Base-by-base conservation (phyloP, 35 echinoderm and acorn worm genomes). In the Heliocidaris erythrogramma region DNA sequence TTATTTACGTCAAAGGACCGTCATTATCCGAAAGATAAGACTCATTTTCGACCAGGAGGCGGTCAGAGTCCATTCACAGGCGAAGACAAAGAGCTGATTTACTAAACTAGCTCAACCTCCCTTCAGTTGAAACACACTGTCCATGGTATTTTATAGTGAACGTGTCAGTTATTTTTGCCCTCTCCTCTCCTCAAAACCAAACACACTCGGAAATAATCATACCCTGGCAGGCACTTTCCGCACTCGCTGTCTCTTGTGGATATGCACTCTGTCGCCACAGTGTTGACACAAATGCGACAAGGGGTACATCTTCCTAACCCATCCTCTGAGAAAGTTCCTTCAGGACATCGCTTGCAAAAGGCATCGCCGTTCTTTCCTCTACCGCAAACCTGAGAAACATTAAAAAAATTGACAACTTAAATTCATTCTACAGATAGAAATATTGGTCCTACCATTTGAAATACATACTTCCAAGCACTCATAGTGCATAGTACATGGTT, bases 161-260 rank as follows among this genome's bases (percentile, higher is more conserved):
- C 3, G 35, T 3, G 35, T 42, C 35, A 3, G 35, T 42, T 42
- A 3, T 42, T 42, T 42, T 42, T 42, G 35, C 35, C 35, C 35
- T 42, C 35, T 42, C 35, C 35, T 42, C 35, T 3, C 35, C 35
- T 42, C 35, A 1, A 42, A 42, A 42, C 35, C 35, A 42, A 42
- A 0, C 35, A 42, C 35, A 0, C 35, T 42, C 35, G 35, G 35
- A 42, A 42, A 42, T 42, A 42, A 78, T 78, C 24, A 27, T 78
- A 92, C 91, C 91, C 91, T 30, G 91, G 91, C 17, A 92, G 49
- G 49, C 91, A 92, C 13, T 92, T 49, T 30, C 91, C 91, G 29
- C 91, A 92, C 29, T 49, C 8, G n/a, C 31, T 49, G 91, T 92
- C 47, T 11, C 91, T 30, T 48, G 91, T 27, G 12, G 91, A 35